Evolutionary conservation across 1,140 invertebrate species (phyloP).

Genomic region (Dendroctonus ponderosae): DNA sequence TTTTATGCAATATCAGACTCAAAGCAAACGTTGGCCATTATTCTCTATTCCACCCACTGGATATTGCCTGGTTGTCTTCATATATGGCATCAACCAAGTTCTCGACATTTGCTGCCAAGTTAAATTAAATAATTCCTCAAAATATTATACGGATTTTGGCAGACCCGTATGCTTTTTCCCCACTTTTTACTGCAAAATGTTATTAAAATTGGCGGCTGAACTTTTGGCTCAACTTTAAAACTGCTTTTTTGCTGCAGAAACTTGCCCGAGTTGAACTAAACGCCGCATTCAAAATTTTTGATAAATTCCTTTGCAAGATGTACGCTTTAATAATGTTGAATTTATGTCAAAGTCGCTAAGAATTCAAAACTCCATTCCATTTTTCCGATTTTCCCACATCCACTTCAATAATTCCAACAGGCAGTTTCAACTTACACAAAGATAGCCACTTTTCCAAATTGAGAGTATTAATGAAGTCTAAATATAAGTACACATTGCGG

Average conservation of each 20-base stretch:
- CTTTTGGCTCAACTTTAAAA: conserved; percentile 19
- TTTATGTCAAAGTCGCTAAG: no score
- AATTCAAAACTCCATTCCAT: no score
- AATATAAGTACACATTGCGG: conserved; percentile 3
- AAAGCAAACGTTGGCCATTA: background rate
- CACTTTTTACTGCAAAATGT: conserved; percentile 25
- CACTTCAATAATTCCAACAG: background rate
- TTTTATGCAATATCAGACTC: background rate
- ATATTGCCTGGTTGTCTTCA: conserved; percentile 6
- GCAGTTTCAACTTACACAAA: conserved; percentile 2
- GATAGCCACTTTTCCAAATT: background rate
- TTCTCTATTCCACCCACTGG: background rate
- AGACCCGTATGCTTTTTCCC: conserved; percentile 18
- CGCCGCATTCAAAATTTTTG: no score
- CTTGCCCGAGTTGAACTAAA: no score
- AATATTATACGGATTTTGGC: conserved; percentile 22
- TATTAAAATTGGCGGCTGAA: conserved; percentile 23
- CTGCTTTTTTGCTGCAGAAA: background rate
- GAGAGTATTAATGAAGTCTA: background rate
- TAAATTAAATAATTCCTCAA: conserved; percentile 27
- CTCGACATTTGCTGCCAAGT: conserved; percentile 14
- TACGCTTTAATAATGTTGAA: no score
- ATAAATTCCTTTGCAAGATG: no score
- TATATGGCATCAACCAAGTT: conserved; percentile 14
- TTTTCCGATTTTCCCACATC: background rate